Percentiles rank a stretch among this genome's conserved stretches.
These are phyloP conservation scores for Menidia beryllina DNA, from an alignment of 2,113 vertebrate species.

Conservation along the genomic window DNA sequence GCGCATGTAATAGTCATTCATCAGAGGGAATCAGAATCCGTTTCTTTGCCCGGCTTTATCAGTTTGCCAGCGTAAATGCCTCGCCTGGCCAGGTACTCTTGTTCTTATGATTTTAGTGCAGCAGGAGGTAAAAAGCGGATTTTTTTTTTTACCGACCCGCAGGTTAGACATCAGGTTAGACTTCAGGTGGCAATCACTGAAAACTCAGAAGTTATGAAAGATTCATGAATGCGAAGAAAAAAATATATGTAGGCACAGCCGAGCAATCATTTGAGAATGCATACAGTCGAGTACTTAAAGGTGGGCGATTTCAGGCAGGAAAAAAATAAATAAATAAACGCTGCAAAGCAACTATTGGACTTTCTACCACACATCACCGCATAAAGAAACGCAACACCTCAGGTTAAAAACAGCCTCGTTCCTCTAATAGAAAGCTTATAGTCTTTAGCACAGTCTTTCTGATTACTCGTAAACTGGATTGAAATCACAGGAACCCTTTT, in stretches of 20 bases:
- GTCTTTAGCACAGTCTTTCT: conserved; percentile 7
- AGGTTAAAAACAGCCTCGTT: neutral
- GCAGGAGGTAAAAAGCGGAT: neutral
- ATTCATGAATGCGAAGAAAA: neutral
- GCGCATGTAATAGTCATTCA: conserved; percentile 28
- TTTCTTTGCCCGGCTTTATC: neutral
- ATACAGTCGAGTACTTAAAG: neutral
- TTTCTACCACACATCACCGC: neutral
- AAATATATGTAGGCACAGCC: neutral
- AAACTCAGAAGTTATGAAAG: conserved; percentile 13
- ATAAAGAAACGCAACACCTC: neutral
- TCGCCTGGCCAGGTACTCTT: neutral
- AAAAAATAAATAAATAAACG: no score
- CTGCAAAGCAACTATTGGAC: neutral
- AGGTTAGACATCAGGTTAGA: neutral
- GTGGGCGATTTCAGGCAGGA: neutral
- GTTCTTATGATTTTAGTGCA: conserved; percentile 10
- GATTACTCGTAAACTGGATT: neutral
- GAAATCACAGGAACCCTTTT: neutral
- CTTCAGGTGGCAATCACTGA: conserved; percentile 10
- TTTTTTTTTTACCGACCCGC: conserved; percentile 14
- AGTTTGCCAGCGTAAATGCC: accelerated
- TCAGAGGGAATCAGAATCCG: conserved; percentile 14
- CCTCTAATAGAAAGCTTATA: neutral
- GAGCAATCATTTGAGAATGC: neutral